These are phyloP conservation scores for Scomberomorus guttatus DNA, from an alignment of 2,797 vertebrate genomes.

Conservation along the genomic window DNA sequence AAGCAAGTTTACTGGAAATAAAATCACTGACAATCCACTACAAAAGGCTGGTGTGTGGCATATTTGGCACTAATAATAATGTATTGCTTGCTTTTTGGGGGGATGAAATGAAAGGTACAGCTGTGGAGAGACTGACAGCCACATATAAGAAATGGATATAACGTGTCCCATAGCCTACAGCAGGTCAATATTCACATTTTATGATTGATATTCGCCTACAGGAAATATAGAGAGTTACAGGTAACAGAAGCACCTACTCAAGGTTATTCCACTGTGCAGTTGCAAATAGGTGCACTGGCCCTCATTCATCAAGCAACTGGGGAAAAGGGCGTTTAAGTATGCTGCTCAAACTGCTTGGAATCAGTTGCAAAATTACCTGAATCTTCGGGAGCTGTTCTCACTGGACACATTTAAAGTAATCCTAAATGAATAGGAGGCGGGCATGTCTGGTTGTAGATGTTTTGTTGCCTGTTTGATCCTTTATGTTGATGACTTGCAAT, in stretches of 20 bases:
- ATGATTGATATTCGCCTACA: conserved; percentile 12
- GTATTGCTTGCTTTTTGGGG: conserved; percentile 31
- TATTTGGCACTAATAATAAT: conserved; percentile 47
- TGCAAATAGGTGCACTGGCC: conserved; percentile 15
- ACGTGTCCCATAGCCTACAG: conserved; percentile 52
- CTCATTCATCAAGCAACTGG: conserved; percentile 15
- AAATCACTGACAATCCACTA: conserved; percentile 42
- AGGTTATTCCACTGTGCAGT: conserved; percentile 17
- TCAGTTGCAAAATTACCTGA: too few species aligned
- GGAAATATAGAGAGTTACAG: conserved; percentile 18
- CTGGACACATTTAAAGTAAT: too few species aligned
- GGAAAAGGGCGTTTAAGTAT: too few species aligned
- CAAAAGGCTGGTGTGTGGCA: conserved; percentile 38
- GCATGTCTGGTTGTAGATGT: too few species aligned
- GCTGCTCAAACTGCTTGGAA: too few species aligned
- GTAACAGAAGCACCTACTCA: conserved; percentile 35
- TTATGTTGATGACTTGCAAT: too few species aligned
- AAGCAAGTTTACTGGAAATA: conserved; percentile 20
- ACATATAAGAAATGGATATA: conserved; percentile 19
- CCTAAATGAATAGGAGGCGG: too few species aligned
- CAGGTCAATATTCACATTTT: conserved; percentile 38
- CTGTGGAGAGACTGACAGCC: conserved; percentile 14
- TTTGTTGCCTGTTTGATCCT: too few species aligned
- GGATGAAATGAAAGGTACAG: conserved; percentile 27
- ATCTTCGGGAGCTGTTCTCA: too few species aligned